These are phyloP conservation scores for Rhynchonycteris naso DNA, from an alignment of 2,797 vertebrate genomes.

Conservation along the genomic window DNA sequence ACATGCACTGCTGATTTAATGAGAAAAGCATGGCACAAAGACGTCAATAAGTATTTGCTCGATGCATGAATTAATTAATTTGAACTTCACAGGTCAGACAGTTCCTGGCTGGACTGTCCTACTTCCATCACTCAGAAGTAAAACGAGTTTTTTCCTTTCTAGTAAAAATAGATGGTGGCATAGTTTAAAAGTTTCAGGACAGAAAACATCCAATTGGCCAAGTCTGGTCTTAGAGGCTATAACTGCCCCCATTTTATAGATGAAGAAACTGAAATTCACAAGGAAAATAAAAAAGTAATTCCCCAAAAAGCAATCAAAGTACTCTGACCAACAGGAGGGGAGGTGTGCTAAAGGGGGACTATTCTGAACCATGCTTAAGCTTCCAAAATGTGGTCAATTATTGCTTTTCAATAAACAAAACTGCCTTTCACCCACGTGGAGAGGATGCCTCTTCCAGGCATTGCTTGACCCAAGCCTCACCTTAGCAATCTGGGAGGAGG, in stretches of 20 bases:
- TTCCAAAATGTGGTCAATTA: neutral
- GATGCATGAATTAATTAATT: constrained; percentile 70
- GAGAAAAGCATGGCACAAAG: constrained; percentile 62
- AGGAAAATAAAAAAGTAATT: neutral
- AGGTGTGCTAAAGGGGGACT: neutral
- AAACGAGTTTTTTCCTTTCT: constrained; percentile 53
- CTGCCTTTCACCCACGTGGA: neutral
- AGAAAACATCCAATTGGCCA: neutral
- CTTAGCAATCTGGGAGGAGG: too few species aligned
- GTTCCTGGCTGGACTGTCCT: constrained; percentile 46
- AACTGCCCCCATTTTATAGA: neutral
- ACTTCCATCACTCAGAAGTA: constrained; percentile 12
- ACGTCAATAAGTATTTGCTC: constrained; percentile 70
- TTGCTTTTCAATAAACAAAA: neutral
- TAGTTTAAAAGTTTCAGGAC: constrained; percentile 1
- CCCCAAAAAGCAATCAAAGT: neutral
- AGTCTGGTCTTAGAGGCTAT: neutral
- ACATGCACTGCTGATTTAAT: constrained; percentile 59
- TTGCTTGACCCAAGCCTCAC: neutral
- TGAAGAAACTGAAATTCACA: neutral
- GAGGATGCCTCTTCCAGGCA: neutral
- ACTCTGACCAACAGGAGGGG: neutral
- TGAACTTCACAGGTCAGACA: constrained; percentile 66
- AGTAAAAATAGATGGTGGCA: neutral
- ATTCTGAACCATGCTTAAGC: neutral